These are phyloP conservation scores for Rhagonycha fulva DNA, from an alignment of 2,888 invertebrate genomes.

Conservation along the genomic window DNA sequence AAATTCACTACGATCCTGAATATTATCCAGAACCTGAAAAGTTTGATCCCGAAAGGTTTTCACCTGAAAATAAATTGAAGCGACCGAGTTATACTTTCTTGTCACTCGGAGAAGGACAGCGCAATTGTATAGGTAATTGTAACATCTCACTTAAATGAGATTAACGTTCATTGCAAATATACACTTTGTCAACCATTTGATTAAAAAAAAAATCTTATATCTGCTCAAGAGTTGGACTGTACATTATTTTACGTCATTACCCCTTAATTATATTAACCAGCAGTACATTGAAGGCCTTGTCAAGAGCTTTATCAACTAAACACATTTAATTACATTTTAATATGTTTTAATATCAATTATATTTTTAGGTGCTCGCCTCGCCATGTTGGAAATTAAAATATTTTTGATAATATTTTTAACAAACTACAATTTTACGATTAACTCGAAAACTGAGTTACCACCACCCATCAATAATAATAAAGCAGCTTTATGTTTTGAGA, in stretches of 20 bases:
- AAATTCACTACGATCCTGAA: constrained; percentile 39
- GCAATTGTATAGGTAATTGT: constrained; percentile 59
- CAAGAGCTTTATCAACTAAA: too few species aligned
- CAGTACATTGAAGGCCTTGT: too few species aligned
- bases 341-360: too few species aligned
- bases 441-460: not conserved
- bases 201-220: too few species aligned
- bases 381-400: not conserved
- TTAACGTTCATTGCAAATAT: too few species aligned
- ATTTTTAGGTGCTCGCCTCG: not conserved
- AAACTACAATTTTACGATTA: not conserved
- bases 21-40: constrained; percentile 57
- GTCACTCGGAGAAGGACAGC: constrained; percentile 63
- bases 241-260: too few species aligned
- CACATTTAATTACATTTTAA: too few species aligned
- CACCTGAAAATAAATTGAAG: constrained; percentile 56
- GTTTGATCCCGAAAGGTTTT: constrained; percentile 66
- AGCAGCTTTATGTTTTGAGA: not conserved
- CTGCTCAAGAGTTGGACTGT: too few species aligned
- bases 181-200: too few species aligned
- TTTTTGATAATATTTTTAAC: not conserved
- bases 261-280: too few species aligned
- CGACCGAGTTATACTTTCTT: constrained; percentile 58
- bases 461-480: not conserved
- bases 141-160: not conserved